Conservation (phyloP, 2,113 vertebrate species). For the Polyodon spathula region DNA sequence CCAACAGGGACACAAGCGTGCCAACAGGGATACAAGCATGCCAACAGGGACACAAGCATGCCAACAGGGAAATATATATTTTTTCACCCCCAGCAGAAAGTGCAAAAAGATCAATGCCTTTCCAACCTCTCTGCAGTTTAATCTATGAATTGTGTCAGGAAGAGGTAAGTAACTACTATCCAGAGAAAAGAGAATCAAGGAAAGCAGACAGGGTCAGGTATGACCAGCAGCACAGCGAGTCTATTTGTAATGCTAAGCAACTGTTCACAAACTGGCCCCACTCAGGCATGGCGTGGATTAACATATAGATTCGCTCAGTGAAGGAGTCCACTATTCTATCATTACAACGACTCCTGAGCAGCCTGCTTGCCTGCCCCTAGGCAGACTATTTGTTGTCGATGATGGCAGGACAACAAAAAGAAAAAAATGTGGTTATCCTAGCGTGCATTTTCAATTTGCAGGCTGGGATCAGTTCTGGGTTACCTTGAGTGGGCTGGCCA, state of each 20-base stretch:
- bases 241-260: background rate
- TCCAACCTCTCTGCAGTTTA: too few relatives aligned
- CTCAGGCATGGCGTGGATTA: background rate
- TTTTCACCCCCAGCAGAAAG: too few relatives aligned
- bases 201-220: too few relatives aligned
- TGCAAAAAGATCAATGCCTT: too few relatives aligned
- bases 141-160: too few relatives aligned
- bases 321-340: background rate
- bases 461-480: background rate
- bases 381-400: background rate
- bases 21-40: too few relatives aligned
- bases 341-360: background rate
- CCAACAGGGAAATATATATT: too few relatives aligned
- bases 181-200: too few relatives aligned
- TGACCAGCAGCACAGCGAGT: background rate
- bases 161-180: too few relatives aligned
- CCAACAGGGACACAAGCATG: too few relatives aligned
- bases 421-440: background rate
- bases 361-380: too few relatives aligned
- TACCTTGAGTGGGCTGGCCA: background rate
- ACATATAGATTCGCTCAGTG: background rate
- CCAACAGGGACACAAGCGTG: too few relatives aligned
- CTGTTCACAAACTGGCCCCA: background rate
- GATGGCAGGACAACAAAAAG: background rate
- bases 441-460: background rate